Evolutionary conservation across 2,888 invertebrate species (phyloP), one percentile per base, ranked within the genome.

Genomic region (Gastrophysa polygoni): DNA sequence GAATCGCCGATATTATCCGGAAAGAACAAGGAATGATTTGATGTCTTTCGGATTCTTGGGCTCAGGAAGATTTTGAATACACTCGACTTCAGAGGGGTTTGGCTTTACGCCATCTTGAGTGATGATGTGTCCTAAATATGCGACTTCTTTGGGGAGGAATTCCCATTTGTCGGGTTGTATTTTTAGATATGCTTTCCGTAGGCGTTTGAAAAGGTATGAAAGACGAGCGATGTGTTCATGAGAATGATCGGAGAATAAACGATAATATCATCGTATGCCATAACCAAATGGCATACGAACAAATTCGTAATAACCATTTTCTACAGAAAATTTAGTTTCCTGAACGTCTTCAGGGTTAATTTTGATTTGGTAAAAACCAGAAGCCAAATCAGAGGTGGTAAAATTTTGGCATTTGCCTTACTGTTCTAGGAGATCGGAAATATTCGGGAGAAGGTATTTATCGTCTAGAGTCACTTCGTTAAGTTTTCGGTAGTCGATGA

Each of bases 201-300:
- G 34, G 28, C 51, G 28, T 52, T 66, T 48, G 16, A 67, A 67
- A 5, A 64, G 62, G 57, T 67, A 46, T 1, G 14, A 24, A 17
- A 67, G 17, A 7, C 54, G 46, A 11, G 46, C 32, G n/a, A 62
- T n/a, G n/a, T n/a, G n/a, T n/a, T n/a, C n/a, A n/a, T n/a, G n/a
- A n/a, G n/a, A n/a, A n/a, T n/a, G n/a, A n/a, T n/a, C n/a, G n/a
- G n/a, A n/a, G n/a, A n/a, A n/a, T n/a, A n/a, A n/a, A n/a, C n/a
- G n/a, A n/a, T n/a, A n/a, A n/a, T n/a, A n/a, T n/a, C n/a, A n/a
- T n/a, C n/a, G n/a, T n/a, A n/a, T n/a, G n/a, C n/a, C n/a, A n/a
- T n/a, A n/a, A n/a, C n/a, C n/a, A n/a, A n/a, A n/a, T 62, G 34
- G 10, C 52, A 38, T 7, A 64, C 38, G 8, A 57, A 59, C 6